Conservation (phyloP, 2,888 invertebrate genomes). For the Deilephila porcellus region DNA sequence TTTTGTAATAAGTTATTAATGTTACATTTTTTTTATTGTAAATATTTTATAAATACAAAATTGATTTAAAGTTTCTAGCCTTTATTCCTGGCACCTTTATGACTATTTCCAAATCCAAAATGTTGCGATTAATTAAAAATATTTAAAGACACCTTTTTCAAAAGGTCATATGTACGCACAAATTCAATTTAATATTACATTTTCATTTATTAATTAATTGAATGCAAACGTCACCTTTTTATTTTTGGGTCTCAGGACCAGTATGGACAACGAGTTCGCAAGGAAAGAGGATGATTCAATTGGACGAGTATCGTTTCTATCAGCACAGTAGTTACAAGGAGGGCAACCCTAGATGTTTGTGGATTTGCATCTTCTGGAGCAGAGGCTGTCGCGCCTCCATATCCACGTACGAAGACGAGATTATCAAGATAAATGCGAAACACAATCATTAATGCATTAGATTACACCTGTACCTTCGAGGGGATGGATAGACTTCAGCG, state of each 20-base stretch:
- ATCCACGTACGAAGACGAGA: slow-evolving; percentile 24
- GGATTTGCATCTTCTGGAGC: slow-evolving; percentile 53
- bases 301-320: slow-evolving; percentile 51
- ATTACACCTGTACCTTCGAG: no score
- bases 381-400: slow-evolving; percentile 27
- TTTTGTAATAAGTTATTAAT: neutral
- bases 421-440: slow-evolving; percentile 30
- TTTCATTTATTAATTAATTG: no score
- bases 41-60: neutral
- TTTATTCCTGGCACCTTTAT: no score
- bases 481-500: neutral
- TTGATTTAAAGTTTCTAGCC: neutral
- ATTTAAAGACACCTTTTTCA: no score
- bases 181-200: no score
- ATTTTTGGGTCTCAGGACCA: neutral
- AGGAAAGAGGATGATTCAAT: slow-evolving; percentile 36
- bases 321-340: slow-evolving; percentile 48
- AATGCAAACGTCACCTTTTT: neutral
- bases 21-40: neutral
- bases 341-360: slow-evolving; percentile 46
- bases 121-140: no score
- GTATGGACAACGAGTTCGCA: slow-evolving; percentile 19
- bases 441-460: slow-evolving; percentile 50
- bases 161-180: no score
- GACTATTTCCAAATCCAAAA: no score